Percentiles rank a stretch among this genome's conserved stretches.
These are phyloP conservation scores for Homalodisca vitripennis DNA, from an alignment of 1,140 invertebrate genomes.

Conservation along the genomic window DNA sequence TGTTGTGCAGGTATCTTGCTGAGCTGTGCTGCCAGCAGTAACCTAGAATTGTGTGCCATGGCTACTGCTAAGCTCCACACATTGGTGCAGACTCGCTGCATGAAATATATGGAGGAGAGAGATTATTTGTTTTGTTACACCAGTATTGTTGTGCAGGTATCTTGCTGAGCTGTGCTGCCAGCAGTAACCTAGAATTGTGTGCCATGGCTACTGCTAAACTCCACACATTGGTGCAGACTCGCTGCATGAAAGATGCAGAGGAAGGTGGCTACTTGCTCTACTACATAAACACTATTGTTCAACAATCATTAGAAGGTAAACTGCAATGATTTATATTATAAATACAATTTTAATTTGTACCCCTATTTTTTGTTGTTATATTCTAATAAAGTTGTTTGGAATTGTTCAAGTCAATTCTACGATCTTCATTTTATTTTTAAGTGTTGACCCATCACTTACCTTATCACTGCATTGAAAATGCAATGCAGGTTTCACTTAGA, in stretches of 20 bases:
- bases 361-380: background rate
- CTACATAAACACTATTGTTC: conserved; percentile 48
- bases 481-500: too few relatives aligned
- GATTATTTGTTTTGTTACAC: conserved; percentile 53
- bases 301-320: conserved; percentile 50
- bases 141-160: conserved; percentile 47
- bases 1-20: conserved; percentile 51
- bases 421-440: too few relatives aligned
- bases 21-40: conserved; percentile 53
- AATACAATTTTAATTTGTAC: too few relatives aligned
- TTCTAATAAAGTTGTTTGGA: too few relatives aligned
- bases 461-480: too few relatives aligned
- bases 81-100: conserved; percentile 56
- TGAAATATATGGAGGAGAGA: conserved; percentile 54
- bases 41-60: conserved; percentile 58
- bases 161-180: conserved; percentile 56
- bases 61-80: conserved; percentile 59
- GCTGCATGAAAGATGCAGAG: conserved; percentile 52
- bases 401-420: too few relatives aligned
- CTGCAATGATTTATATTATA: too few relatives aligned
- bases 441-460: too few relatives aligned
- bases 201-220: conserved; percentile 60
- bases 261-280: conserved; percentile 57
- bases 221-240: conserved; percentile 59
- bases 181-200: conserved; percentile 56